Base-by-base conservation (phyloP, 2,113 vertebrate species). In the Neopipo cinnamomea region DNA sequence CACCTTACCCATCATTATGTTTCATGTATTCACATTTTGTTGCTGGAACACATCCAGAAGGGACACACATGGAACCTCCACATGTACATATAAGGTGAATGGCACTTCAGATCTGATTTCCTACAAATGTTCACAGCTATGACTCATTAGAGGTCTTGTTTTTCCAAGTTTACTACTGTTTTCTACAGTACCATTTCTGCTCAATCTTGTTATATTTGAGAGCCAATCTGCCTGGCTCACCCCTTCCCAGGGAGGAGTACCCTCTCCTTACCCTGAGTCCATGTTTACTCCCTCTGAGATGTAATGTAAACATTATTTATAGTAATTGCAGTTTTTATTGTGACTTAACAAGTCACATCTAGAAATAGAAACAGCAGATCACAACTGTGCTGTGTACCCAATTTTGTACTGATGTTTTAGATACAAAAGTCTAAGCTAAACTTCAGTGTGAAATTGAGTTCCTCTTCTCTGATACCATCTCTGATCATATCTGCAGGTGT, bases 401-500 rank as follows among this genome's bases (percentile, higher is more conserved):
- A 33, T 84, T 96, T 92, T 79, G 5, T 37, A 35, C 35, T 59
- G 37, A 58, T 47, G 50, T 70, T 87, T 65, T 67, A 77, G 84
- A 76, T 59, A 82, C 19, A 67, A 65, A 95, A 71, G 11, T 47
- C 30, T 63, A 70, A 91, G 41, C 50, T 73, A 35, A 90, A 46
- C 33, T 81, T 76, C 42, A 67, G 58, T 61, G 37, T 67, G 90
- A 95, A 94, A 96, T 9, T 58, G 39, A 85, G 85, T 85, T 95
- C 14, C 39, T 91, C 41, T 35, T 95, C 70, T 95, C 78, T 82
- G 71, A 94, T 96, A 94, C 47, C 53, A 95, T 93, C 93, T 95
- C 85, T 89, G 92, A 95, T 96, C 46, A 42, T 70, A 96, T 89
- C 92, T 91, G 68, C 81, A 96, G 86, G 88, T 95, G 91, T 96